Base-by-base conservation (phyloP, 2,797 vertebrate genomes). In the Anabacerthia variegaticeps region DNA sequence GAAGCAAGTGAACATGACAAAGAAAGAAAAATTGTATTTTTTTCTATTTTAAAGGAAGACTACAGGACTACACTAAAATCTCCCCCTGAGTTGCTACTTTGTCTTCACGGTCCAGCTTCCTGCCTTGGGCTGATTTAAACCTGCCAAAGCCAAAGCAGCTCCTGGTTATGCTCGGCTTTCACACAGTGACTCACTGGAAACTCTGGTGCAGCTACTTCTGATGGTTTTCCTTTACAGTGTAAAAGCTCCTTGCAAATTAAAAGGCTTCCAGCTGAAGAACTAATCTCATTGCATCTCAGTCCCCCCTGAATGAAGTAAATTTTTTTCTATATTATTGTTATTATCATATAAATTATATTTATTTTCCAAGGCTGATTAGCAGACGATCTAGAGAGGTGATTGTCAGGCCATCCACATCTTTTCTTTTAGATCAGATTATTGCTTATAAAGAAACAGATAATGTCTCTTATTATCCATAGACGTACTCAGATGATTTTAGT, bases 401-500 rank as follows among this genome's bases (percentile, higher is more conserved):
- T 69, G 26, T 73, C 23, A 88, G 85, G 17, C 26, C 21, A 52
- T 75, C 39, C 26, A 23, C 13, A 19, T 55, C 2, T 71, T 76
- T 75, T 56, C 11, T 52, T 85, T 74, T 78, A 52, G n/a, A 49
- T 66, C 54, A 78, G 18, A 68, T 69, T 41, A 14, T 85, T 79
- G 15, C 21, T 63, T 67, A 39, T 56, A 84, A 63, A 78, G 52
- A 30, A 82, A 36, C 12, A 51, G 51, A 71, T 81, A 81, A 88
- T 48, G 5, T 49, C 55, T 91, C 36, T 80, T 75, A 39, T 46
- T 68, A 73, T 56, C 63, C 48, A 27, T 27, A 41, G 71, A 77
- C 86, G 4, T 81, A 76, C 34, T 79, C 88, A 84, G 76, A 81
- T 84, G 26, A 89, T 92, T 94, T 93, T 78, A 85, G 92, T 93